phyloP scores from a whole-genome alignment of 2,113 vertebrate genomes.

The Alouatta palliata region DNA sequence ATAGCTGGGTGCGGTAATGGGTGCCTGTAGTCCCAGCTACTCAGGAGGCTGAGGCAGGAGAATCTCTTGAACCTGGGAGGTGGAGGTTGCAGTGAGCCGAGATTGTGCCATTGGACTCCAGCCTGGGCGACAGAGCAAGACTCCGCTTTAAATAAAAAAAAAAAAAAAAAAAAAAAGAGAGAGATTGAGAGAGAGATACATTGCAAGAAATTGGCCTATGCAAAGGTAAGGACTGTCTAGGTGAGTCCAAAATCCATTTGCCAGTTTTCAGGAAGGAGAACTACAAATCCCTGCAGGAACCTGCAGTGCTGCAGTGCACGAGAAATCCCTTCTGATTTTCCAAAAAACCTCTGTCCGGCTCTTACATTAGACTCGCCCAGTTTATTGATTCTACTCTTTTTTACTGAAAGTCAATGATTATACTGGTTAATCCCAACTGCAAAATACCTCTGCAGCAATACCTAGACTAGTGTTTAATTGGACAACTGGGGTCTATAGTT shows the following conservation, averaged over 20 bases:
- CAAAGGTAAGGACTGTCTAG: rapidly evolving
- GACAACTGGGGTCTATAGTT: background rate
- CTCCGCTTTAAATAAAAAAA: too few species aligned
- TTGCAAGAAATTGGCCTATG: background rate
- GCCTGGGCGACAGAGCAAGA: too few species aligned
- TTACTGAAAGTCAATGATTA: background rate
- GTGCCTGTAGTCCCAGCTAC: too few species aligned
- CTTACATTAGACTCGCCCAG: background rate
- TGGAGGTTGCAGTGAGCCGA: too few species aligned
- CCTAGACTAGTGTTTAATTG: background rate
- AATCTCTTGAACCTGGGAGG: too few species aligned
- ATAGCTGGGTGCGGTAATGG: too few species aligned
- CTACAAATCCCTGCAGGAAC: too few species aligned
- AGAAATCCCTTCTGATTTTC: background rate
- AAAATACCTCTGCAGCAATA: background rate
- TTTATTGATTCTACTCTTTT: background rate
- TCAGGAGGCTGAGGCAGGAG: too few species aligned
- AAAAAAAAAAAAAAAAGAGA: too few species aligned
- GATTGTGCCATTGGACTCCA: too few species aligned
- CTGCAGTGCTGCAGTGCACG: rapidly evolving
- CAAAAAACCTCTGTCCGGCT: background rate
- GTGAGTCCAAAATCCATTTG: rapidly evolving
- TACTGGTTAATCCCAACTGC: too few species aligned
- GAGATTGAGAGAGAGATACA: too few species aligned
- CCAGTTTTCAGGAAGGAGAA: rapidly evolving